Evolutionary conservation across 2,113 vertebrate species (phyloP), one percentile per base, ranked within the genome.

Genomic region (Labeo catla): DNA sequence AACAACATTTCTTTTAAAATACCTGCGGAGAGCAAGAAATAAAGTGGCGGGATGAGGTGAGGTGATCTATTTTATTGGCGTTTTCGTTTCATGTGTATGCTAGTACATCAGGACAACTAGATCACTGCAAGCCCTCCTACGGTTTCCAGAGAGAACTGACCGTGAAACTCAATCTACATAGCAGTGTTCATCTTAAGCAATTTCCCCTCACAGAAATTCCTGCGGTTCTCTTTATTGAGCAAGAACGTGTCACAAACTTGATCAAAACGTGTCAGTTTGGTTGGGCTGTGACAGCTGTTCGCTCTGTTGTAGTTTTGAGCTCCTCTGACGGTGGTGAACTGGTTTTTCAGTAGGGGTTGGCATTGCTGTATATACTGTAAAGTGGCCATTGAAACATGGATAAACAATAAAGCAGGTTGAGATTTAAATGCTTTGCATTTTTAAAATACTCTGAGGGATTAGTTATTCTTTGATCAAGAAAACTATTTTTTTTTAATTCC

Each of bases 121-220:
- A 34, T n/a, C 80, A 52, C 49, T 52, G 43, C 50, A 50, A 82
- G 28, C 63, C 47, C 63, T 50, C 80, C 45, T 50, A 49, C 23
- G 19, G 80, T 50, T 70, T 68, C n/a, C 47, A 49, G 15, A 50
- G 36, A 57, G 36, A 80, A 80, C 15, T 43, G 77, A 80, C 54
- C 43, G 39, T 81, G 80, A 52, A 70, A 52, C 47, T 68, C 80
- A 66, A 28, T 80, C 77, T 61, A 43, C 54, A 80, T 45, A 16
- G 79, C 13, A 7, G 45, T 3, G 43, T 66, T 82, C 45, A 52
- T 34, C 79, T 65, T 23, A 66, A 81, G 39, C 80, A 52, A 63
- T 66, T 81, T 81, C 59, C 19, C 23, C 79, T 49, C 79, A 80
- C 57, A 34, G 43, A 81, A 49, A 81, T 19, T 7, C 23, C 43